Base-by-base conservation (phyloP, 2,888 invertebrate genomes). In the Lithophane leautieri region DNA sequence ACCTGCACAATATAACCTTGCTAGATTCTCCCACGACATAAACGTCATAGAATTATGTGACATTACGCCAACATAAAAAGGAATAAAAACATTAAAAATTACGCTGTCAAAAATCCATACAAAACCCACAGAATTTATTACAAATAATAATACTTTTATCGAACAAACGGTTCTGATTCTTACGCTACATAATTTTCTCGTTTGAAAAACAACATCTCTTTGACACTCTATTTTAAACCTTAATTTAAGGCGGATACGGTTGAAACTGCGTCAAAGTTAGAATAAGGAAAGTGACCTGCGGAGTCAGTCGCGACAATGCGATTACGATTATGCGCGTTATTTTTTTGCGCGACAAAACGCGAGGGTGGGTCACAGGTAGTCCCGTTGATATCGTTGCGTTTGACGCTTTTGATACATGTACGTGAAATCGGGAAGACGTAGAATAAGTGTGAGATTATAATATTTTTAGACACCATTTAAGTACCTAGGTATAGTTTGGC, bases 261-360 rank as follows among this genome's bases (percentile, higher is more conserved):
- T 84, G 44, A 70, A 58, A 84, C 74, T 88, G 42, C 40, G 4
- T 67, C 22, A 42, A 14, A 62, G 25, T 22, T 22, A 0, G 22
- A 71, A 86, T 73, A 81, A 88, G 87, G 85, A 90, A 88, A 83
- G 86, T 89, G 89, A 89, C 89, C 88, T 85, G 83, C 82, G 84
- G 83, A 91, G 84, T 88, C 83, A 85, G 83, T 76, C 81, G 86
- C 88, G 87, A 89, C 90, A 88, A 89, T 89, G 85, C 89, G 88
- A 90, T 89, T 89, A 88, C 81, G 89, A 91, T 91, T 90, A 90
- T 88, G 83, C 87, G 84, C 88, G 85, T 88, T 82, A 86, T 88
- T 88, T 91, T 91, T 91, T 92, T 90, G 85, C 83, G 87, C 86
- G 87, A 89, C 87, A 88, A 86, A 89, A 84, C 87, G 88, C 83